Conservation (phyloP, 2,113 vertebrate genomes). For the Mormyrus lacerda region DNA sequence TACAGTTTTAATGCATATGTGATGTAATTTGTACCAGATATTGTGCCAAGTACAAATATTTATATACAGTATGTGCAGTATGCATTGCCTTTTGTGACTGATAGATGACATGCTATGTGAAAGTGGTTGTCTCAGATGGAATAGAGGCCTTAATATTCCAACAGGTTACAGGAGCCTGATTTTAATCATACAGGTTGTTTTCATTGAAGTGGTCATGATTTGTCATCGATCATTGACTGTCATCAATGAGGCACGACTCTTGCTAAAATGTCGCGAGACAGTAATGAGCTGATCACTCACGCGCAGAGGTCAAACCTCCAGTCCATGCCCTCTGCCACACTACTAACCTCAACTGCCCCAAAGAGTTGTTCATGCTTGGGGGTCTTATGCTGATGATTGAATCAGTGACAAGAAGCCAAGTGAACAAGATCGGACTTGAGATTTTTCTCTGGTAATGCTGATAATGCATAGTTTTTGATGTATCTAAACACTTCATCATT, state of each 20-base stretch:
- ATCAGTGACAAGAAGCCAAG: neutral
- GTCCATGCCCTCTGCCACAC: neutral
- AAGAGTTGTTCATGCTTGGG: slow-evolving; percentile 7
- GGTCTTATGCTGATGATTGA: slow-evolving; percentile 1
- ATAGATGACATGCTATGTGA: neutral
- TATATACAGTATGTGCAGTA: neutral
- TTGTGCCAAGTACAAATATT: neutral
- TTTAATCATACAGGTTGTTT: slow-evolving; percentile 23
- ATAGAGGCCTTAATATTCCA: slow-evolving; percentile 5
- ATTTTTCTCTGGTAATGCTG: neutral
- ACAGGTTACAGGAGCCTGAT: slow-evolving; percentile 22
- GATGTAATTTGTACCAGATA: neutral
- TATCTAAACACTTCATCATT: neutral
- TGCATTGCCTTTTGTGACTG: neutral
- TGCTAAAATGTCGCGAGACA: slow-evolving; percentile 8
- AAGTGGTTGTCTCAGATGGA: neutral
- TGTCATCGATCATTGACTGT: slow-evolving; percentile 20
- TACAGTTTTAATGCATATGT: neutral
- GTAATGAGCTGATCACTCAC: slow-evolving; percentile 17
- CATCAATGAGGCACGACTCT: slow-evolving; percentile 12
- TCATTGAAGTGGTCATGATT: slow-evolving; percentile 23
- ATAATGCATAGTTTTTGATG: neutral
- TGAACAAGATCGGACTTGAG: neutral
- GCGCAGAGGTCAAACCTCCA: slow-evolving; percentile 1
- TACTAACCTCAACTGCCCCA: neutral